phyloP scores from a whole-genome alignment of 2,113 vertebrate species.

The Diphyllodes magnificus region DNA sequence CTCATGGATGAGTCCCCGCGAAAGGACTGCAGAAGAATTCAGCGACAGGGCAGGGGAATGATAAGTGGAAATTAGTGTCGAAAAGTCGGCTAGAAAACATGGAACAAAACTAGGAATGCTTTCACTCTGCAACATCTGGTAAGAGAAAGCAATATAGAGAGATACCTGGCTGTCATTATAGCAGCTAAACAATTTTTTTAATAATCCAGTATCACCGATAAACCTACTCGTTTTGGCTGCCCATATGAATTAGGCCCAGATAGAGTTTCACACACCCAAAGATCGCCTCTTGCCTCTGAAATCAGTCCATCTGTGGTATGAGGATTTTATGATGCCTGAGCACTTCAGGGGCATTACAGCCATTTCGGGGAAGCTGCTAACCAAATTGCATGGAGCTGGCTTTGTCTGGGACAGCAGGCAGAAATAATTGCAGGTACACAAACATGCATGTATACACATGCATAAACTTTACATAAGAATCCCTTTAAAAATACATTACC shows the following conservation, averaged over 20 bases:
- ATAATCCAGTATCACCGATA: not conserved
- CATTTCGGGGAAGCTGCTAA: not conserved
- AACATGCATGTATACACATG: not conserved
- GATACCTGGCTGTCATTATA: not conserved
- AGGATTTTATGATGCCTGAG: conserved; percentile 31
- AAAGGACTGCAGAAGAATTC: conserved; percentile 25
- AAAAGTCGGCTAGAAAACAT: not conserved
- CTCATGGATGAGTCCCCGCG: not conserved
- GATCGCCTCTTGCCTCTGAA: not conserved
- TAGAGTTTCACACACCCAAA: not conserved
- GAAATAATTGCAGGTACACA: not conserved
- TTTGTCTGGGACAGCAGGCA: conserved; percentile 10
- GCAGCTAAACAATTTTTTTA: not conserved
- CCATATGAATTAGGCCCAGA: not conserved
- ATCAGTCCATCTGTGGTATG: not conserved
- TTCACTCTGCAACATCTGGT: not conserved
- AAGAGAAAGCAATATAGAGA: not conserved
- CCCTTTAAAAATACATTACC: not conserved
- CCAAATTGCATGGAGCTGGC: not conserved
- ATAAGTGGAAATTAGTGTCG: not conserved
- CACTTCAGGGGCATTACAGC: conserved; percentile 17
- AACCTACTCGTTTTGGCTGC: not conserved
- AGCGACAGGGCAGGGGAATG: not conserved
- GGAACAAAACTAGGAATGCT: not conserved
- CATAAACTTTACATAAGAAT: not conserved